phyloP scores from a whole-genome alignment of 2,113 vertebrate species.

The Symphodus melops region DNA sequence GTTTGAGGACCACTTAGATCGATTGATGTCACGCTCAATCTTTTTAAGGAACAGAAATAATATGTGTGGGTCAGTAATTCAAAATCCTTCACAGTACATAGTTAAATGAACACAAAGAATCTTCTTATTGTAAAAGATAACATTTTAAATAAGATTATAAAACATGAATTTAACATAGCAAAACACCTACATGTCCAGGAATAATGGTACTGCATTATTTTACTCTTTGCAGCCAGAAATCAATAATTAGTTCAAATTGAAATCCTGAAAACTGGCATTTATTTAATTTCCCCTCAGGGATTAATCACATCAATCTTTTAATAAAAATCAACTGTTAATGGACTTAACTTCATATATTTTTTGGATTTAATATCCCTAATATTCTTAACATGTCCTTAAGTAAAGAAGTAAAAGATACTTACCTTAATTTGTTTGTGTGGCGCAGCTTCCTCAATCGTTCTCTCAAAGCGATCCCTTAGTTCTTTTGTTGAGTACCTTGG shows the following conservation, averaged over 20 bases:
- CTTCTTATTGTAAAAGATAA: constrained; percentile 8
- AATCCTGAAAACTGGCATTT: constrained; percentile 1
- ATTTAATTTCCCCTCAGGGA: background rate
- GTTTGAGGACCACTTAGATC: constrained; percentile 81
- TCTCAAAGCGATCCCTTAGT: constrained; percentile 93
- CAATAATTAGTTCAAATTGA: background rate
- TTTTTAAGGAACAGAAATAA: constrained; percentile 82
- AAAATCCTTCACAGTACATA: constrained; percentile 1
- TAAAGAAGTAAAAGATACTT: constrained; percentile 30
- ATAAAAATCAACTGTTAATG: too few relatives aligned
- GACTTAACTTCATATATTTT: too few relatives aligned
- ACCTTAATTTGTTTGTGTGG: constrained; percentile 91
- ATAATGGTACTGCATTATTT: background rate
- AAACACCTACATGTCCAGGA: background rate
- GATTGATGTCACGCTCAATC: constrained; percentile 85
- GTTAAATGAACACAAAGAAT: background rate
- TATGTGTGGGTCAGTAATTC: constrained; percentile 41
- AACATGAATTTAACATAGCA: constrained; percentile 10
- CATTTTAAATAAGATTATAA: background rate
- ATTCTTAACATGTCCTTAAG: background rate
- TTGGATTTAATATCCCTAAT: too few relatives aligned
- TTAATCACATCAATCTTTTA: too few relatives aligned
- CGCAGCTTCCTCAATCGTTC: constrained; percentile 85
- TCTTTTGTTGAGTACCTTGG: constrained; percentile 90
- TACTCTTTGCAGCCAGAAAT: background rate